These are phyloP conservation scores for Poecilia picta DNA, from an alignment of 2,797 vertebrate species.

Conservation along the genomic window DNA sequence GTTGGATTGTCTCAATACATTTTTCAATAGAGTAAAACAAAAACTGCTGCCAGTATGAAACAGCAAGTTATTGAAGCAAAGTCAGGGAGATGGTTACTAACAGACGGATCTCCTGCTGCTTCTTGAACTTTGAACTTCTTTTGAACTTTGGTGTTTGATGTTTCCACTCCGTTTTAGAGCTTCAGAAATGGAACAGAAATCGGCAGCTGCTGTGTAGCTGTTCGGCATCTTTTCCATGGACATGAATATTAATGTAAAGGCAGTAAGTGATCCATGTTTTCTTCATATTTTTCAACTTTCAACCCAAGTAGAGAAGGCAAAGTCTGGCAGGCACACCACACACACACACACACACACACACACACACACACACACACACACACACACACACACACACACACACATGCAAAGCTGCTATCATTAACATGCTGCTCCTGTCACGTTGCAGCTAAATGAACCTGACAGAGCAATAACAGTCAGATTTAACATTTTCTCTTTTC, in stretches of 20 bases:
- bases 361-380: background rate
- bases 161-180: background rate
- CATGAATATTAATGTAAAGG: background rate
- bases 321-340: background rate
- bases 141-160: background rate
- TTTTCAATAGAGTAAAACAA: background rate
- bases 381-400: background rate
- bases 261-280: background rate
- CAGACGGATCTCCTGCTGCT: background rate
- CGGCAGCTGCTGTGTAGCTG: background rate
- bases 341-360: too few relatives aligned
- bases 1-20: background rate
- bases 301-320: background rate
- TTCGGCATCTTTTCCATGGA: background rate
- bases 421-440: background rate
- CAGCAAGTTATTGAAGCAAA: background rate
- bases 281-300: background rate
- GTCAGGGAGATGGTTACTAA: background rate
- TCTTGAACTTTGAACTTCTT: background rate
- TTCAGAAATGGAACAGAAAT: background rate
- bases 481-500: background rate
- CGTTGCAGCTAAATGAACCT: background rate
- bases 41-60: background rate
- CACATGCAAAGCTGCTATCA: background rate
- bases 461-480: background rate